Conservation (phyloP, 2,888 invertebrate genomes). For the Eurytoma adleriae region DNA sequence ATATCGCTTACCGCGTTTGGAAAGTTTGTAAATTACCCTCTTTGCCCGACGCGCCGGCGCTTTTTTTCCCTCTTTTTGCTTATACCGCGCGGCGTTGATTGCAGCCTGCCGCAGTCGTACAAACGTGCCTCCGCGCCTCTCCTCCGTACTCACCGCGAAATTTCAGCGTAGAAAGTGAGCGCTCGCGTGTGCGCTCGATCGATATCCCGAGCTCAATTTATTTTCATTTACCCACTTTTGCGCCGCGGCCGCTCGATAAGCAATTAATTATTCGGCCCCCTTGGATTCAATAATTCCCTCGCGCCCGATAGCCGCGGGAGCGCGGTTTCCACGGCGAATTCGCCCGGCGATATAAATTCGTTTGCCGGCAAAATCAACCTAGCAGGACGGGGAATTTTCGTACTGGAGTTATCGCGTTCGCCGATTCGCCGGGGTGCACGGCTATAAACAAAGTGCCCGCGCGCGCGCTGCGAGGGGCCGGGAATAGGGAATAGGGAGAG, state of each 20-base stretch:
- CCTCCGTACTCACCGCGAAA: neutral
- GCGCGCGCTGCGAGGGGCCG: neutral
- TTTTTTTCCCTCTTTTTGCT: neutral
- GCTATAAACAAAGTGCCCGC: neutral
- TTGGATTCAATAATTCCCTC: too few species aligned
- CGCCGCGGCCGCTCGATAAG: too few species aligned
- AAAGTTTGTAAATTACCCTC: slow-evolving; percentile 49
- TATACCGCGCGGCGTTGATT: slow-evolving; percentile 1
- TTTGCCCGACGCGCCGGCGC: slow-evolving; percentile 6
- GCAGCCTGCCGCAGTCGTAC: slow-evolving; percentile 1
- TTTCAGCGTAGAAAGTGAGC: slow-evolving; percentile 5
- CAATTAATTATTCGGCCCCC: too few species aligned
- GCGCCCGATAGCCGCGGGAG: too few species aligned
- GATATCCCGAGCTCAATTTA: neutral
- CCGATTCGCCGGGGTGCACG: neutral
- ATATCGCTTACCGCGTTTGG: slow-evolving; percentile 32
- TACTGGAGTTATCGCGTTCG: too few species aligned
- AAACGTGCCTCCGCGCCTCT: slow-evolving; percentile 1
- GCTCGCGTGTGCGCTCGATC: neutral
- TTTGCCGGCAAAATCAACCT: too few species aligned
- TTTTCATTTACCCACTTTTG: slow-evolving; percentile 5
- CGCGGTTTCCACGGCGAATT: too few species aligned
- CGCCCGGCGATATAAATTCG: too few species aligned
- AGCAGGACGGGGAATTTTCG: too few species aligned
- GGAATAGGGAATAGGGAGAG: neutral